Evolutionary conservation across 2,797 vertebrate species (phyloP).

Genomic region (Manis javanica): DNA sequence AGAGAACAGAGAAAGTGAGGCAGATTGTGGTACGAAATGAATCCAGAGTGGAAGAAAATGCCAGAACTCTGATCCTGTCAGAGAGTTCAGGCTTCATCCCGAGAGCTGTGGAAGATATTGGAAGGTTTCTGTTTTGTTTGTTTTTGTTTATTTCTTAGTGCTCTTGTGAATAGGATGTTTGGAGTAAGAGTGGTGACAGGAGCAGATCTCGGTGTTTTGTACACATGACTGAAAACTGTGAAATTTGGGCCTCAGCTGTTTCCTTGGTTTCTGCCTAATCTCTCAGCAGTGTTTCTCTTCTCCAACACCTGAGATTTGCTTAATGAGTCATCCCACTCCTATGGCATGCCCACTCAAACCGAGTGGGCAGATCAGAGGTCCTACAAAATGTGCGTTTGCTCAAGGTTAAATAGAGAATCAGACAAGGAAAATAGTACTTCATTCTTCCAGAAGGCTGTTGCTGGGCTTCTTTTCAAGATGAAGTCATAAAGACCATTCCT

Average conservation of each 20-base stretch:
- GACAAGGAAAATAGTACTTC: neutral
- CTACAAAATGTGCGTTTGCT: neutral
- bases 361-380: neutral
- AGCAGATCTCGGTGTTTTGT: neutral
- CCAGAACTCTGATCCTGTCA: neutral
- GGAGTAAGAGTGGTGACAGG: neutral
- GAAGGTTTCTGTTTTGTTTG: neutral
- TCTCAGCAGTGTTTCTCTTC: neutral
- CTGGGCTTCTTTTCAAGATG: neutral
- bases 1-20: neutral
- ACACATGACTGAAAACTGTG: neutral
- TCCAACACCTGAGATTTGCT: slow-evolving; percentile 63
- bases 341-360: neutral
- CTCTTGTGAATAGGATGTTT: neutral
- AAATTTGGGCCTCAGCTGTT: slow-evolving; percentile 67
- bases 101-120: neutral
- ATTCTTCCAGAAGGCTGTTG: neutral
- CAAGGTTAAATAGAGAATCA: neutral
- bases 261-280: slow-evolving; percentile 18
- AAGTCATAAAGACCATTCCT: neutral
- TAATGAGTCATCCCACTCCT: neutral
- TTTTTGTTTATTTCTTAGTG: neutral
- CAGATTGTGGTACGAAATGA: neutral
- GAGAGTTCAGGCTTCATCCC: neutral
- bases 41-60: neutral